phyloP scores from a whole-genome alignment of 2,888 invertebrate genomes.

The Acanthoscelides obtectus region DNA sequence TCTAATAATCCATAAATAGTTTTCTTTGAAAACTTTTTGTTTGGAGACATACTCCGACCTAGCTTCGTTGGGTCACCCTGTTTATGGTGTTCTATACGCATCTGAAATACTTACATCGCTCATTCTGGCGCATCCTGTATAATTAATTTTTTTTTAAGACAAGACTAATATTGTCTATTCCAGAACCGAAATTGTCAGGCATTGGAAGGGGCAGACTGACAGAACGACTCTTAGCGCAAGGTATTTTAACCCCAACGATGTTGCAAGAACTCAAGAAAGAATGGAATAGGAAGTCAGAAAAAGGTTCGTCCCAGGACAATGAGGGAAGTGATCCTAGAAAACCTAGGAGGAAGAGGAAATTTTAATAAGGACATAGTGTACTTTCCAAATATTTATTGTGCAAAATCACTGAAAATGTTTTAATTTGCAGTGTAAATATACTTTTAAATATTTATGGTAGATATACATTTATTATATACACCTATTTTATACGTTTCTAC shows the following conservation, averaged over 20 bases:
- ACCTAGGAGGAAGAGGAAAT: slow-evolving; percentile 25
- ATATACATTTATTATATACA: background rate
- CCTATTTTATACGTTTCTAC: background rate
- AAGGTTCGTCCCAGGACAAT: slow-evolving; percentile 6
- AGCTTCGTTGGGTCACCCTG: no score
- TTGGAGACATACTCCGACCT: no score
- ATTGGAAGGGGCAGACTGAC: slow-evolving; percentile 58
- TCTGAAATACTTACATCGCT: no score
- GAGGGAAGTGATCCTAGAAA: slow-evolving; percentile 23
- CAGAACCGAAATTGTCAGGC: slow-evolving; percentile 20
- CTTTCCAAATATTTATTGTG: background rate
- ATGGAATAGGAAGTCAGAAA: slow-evolving; percentile 51
- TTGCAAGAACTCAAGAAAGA: slow-evolving; percentile 77
- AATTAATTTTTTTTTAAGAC: no score
- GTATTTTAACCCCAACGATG: slow-evolving; percentile 81
- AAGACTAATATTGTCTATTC: no score
- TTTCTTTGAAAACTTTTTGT: no score
- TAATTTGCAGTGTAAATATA: slow-evolving; percentile 2
- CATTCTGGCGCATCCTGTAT: no score
- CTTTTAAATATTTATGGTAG: background rate
- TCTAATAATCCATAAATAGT: no score
- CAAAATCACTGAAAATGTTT: slow-evolving; percentile 4
- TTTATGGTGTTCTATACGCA: no score
- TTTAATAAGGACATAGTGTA: slow-evolving; percentile 16
- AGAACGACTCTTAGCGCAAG: slow-evolving; percentile 68